Conservation (phyloP, 2,113 vertebrate genomes). For the Tragelaphus imberbis region DNA sequence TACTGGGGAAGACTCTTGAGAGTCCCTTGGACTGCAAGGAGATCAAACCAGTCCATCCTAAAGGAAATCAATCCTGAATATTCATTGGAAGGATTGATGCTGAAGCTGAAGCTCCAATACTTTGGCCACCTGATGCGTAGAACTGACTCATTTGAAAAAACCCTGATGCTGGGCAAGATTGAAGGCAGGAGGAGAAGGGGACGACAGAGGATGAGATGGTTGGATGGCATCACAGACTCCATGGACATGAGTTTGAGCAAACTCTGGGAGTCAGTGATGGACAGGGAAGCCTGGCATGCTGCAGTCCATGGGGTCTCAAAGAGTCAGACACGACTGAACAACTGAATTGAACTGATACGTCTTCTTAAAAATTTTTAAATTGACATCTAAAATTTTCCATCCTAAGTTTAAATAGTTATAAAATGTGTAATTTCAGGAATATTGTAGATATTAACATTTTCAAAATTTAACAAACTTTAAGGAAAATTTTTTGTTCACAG, state of each 20-base stretch:
- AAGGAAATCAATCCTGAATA: not conserved
- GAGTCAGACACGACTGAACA: not conserved
- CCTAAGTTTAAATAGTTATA: not conserved
- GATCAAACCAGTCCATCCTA: not conserved
- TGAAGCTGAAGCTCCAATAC: no score
- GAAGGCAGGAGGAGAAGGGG: no score
- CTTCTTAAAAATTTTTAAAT: not conserved
- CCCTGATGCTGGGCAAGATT: no score
- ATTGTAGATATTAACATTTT: not conserved
- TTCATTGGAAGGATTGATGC: no score
- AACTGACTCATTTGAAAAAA: no score
- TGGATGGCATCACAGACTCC: no score
- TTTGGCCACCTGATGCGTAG: no score
- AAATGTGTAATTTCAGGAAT: not conserved
- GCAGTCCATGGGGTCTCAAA: no score
- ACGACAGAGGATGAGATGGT: no score
- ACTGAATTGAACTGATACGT: not conserved
- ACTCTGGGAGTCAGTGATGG: no score
- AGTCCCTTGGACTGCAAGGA: not conserved
- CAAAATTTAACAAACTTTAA: not conserved
- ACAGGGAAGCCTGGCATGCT: no score
- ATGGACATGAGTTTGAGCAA: no score
- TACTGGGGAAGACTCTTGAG: not conserved
- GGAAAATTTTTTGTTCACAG: not conserved
- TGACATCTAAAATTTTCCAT: not conserved